Conservation (phyloP, 2,797 vertebrate species). For the Enteromius afrohamiltoni region DNA sequence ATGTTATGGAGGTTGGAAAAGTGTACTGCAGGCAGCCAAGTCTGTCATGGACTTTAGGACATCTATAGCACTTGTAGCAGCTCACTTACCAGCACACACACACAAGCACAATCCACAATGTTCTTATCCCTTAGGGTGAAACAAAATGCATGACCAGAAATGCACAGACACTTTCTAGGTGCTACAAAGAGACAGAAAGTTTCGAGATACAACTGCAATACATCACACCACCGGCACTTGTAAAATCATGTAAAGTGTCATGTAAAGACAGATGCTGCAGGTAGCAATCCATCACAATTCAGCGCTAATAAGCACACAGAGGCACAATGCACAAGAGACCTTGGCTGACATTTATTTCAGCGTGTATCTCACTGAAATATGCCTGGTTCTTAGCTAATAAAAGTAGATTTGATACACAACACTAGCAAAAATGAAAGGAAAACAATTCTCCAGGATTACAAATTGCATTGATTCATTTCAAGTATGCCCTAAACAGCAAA, state of each 20-base stretch:
- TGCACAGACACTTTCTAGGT: constrained; percentile 12
- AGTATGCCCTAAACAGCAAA: neutral
- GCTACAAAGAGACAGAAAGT: constrained; percentile 7
- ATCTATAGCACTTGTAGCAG: constrained; percentile 44
- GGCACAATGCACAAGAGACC: constrained; percentile 15
- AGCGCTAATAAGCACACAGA: constrained; percentile 30
- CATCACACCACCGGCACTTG: constrained; percentile 9
- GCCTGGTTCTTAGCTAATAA: constrained; percentile 12
- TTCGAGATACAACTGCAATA: constrained; percentile 16
- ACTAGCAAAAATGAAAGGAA: neutral
- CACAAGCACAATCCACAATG: constrained; percentile 7
- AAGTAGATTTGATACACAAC: neutral
- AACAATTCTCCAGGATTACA: neutral
- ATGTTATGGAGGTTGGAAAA: constrained; percentile 49
- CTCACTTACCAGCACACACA: constrained; percentile 9
- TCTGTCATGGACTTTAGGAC: constrained; percentile 48
- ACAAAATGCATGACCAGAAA: constrained; percentile 36
- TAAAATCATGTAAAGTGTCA: constrained; percentile 42
- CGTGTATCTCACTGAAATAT: constrained; percentile 11
- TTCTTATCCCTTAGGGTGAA: constrained; percentile 8
- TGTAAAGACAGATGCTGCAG: constrained; percentile 15
- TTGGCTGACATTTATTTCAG: constrained; percentile 28
- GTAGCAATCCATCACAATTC: constrained; percentile 41
- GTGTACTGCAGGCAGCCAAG: constrained; percentile 53
- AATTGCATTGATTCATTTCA: constrained; percentile 1